phyloP scores from a whole-genome alignment of 2,888 invertebrate species.

The Eupsilia transversa region DNA sequence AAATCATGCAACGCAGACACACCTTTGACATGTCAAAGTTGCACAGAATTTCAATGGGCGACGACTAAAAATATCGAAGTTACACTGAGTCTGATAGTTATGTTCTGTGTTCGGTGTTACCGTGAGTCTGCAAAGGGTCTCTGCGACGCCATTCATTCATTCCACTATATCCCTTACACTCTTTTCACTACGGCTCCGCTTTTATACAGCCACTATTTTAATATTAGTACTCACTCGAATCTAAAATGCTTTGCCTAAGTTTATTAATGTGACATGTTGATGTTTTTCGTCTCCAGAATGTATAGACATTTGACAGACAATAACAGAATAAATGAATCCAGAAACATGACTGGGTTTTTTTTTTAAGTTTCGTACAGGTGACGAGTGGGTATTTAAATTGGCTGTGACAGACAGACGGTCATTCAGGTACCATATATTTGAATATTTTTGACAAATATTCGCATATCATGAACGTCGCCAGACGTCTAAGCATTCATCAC shows the following conservation, averaged over 20 bases:
- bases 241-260: conserved; percentile 20
- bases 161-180: conserved; percentile 58
- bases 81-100: conserved; percentile 35
- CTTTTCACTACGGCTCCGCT: conserved; percentile 56
- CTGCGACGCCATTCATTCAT: conserved; percentile 64
- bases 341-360: conserved; percentile 17
- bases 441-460: conserved; percentile 49
- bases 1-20: conserved; percentile 36
- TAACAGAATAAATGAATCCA: conserved; percentile 25
- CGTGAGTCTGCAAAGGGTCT: conserved; percentile 54
- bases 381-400: conserved; percentile 44
- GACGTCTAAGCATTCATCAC: conserved; percentile 39
- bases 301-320: background rate
- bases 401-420: conserved; percentile 50
- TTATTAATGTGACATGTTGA: conserved; percentile 30
- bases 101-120: conserved; percentile 17
- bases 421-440: conserved; percentile 59
- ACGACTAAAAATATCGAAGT: conserved; percentile 63
- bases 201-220: conserved; percentile 51
- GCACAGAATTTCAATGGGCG: conserved; percentile 54
- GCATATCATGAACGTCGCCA: conserved; percentile 38
- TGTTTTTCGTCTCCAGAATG: conserved; percentile 3
- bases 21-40: conserved; percentile 63
- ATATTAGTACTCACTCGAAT: conserved; percentile 50
- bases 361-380: conserved; percentile 47